These are phyloP conservation scores for Puffinus mauretanicus DNA, from an alignment of 2,113 vertebrate species.

Conservation along the genomic window DNA sequence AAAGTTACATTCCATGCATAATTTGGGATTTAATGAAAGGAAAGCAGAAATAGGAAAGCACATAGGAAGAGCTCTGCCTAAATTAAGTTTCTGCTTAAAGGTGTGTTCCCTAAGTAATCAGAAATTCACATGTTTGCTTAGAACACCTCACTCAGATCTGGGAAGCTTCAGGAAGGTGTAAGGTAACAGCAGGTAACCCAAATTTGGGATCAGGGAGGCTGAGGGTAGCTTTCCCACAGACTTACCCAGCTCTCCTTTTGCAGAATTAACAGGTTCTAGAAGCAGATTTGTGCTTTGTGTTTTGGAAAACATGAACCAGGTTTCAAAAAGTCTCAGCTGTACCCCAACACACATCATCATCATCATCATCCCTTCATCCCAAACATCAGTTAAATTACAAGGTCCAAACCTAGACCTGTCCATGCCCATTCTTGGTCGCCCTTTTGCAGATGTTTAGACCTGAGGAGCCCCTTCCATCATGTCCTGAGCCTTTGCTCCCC, in stretches of 20 bases:
- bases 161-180: background rate
- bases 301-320: background rate
- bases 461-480: background rate
- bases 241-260: background rate
- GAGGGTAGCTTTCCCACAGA: background rate
- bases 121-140: background rate
- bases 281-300: background rate
- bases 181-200: background rate
- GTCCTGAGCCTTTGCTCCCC: background rate
- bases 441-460: background rate
- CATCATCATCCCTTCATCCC: background rate
- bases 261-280: background rate
- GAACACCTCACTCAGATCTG: background rate
- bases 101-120: background rate
- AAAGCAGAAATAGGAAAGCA: background rate
- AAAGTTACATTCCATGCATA: constrained; percentile 5
- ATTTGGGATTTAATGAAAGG: background rate
- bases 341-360: background rate
- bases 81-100: background rate
- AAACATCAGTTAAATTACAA: background rate
- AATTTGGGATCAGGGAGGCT: background rate
- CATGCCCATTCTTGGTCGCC: background rate
- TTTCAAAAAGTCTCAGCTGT: background rate
- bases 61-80: background rate
- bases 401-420: background rate